Percentiles rank a stretch among this genome's conserved stretches.
Conservation (phyloP, 2,888 invertebrate species). For the Nineta flava region DNA sequence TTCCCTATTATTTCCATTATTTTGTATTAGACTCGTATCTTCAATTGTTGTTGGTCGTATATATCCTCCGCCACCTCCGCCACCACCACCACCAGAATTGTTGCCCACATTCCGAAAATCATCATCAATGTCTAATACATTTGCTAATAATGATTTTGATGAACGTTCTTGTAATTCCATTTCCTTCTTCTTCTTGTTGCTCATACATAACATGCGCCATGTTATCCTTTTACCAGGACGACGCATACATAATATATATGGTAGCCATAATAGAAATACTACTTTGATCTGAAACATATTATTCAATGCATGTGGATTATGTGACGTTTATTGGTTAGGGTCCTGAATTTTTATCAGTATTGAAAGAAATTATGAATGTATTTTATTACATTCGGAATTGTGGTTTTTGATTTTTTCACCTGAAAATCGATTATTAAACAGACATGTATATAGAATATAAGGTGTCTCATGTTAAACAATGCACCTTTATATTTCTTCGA, state of each 20-base stretch:
- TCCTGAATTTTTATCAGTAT: too few species aligned
- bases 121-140: conserved; percentile 90
- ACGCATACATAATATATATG: conserved; percentile 90
- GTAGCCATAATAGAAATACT: conserved; percentile 93
- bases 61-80: conserved; percentile 29
- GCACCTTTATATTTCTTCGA: too few species aligned
- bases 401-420: too few species aligned
- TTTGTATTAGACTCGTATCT: conserved; percentile 24
- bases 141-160: conserved; percentile 84
- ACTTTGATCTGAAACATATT: conserved; percentile 60
- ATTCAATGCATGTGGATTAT: too few species aligned
- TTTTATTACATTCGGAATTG: too few species aligned
- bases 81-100: conserved; percentile 36
- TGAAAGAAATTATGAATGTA: too few species aligned
- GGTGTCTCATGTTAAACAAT: too few species aligned
- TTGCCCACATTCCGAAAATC: conserved; percentile 70
- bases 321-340: too few species aligned
- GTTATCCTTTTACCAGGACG: conserved; percentile 91
- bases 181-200: conserved; percentile 72
- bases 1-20: conserved; percentile 59
- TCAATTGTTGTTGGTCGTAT: conserved; percentile 68
- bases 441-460: too few species aligned
- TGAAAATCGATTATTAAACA: too few species aligned
- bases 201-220: conserved; percentile 76
- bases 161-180: conserved; percentile 86